These are phyloP conservation scores for Ylistrum balloti DNA, from an alignment of 1,140 invertebrate species.

Conservation along the genomic window DNA sequence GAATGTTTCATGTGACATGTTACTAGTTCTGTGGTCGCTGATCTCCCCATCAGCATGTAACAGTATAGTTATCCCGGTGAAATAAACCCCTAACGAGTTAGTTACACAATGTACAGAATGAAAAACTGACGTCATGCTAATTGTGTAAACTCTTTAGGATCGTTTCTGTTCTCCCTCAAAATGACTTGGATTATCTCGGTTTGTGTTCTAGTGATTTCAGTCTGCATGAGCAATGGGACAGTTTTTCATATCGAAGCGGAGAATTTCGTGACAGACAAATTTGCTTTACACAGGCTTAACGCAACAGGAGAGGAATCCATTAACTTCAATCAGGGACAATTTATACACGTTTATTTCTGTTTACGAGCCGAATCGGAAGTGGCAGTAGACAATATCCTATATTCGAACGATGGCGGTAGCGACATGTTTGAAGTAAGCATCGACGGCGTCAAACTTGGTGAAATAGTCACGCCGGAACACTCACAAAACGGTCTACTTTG, in stretches of 20 bases:
- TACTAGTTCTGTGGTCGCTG: not conserved
- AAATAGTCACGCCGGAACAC: conserved; percentile 33
- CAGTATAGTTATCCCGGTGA: not conserved
- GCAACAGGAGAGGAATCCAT: conserved; percentile 53
- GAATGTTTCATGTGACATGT: not conserved
- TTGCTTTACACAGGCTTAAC: conserved; percentile 53
- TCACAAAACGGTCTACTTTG: conserved; percentile 49
- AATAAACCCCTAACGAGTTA: not conserved
- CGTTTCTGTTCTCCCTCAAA: not conserved
- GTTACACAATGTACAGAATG: not conserved
- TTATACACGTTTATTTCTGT: conserved; percentile 59
- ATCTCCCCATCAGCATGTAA: not conserved
- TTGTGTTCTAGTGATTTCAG: not conserved
- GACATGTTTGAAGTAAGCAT: conserved; percentile 56
- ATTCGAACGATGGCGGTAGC: conserved; percentile 60
- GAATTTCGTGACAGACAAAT: conserved; percentile 55
- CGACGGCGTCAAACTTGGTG: conserved; percentile 55
- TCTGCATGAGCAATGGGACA: not conserved
- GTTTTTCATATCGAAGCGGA: conserved; percentile 55
- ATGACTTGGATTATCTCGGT: conserved; percentile 1
- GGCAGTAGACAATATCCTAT: conserved; percentile 52
- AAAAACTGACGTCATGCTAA: not conserved
- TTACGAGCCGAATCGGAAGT: conserved; percentile 50
- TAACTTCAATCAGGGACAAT: conserved; percentile 60
- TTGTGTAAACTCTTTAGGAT: not conserved